Evolutionary conservation across 2,113 vertebrate genomes (phyloP), one percentile per base, ranked within the genome.

Genomic region (Vidua macroura): DNA sequence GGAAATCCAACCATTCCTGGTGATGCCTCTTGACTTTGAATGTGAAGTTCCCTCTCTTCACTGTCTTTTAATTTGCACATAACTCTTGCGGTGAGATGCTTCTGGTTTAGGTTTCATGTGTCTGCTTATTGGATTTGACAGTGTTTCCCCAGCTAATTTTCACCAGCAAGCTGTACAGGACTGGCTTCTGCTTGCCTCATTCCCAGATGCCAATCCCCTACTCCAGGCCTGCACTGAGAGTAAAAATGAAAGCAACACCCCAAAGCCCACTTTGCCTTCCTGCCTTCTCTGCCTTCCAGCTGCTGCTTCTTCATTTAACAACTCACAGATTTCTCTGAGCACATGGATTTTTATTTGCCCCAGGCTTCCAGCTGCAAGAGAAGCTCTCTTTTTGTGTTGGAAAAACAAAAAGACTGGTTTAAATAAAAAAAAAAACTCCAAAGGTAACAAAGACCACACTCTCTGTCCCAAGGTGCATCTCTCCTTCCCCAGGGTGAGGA

Each of bases 401-500:
- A 51, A 90, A 79, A 80, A 9, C 5, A 60, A 28, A 76, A 66
- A 41, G 3, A 25, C 3, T 41, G 7, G 6, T 10, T 39, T 60
- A 18, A 16, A 25, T 74, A 31, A 2, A 41, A 49, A 15, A 49
- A 58, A 27, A 60, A 7, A 17, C 4, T 1, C 13, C 25, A n/a
- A 41, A 15, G 13, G 10, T 19, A 44, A 28, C 21, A 39, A 37
- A 41, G n/a, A 39, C 4, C 15, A 12, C 23, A 4, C 6, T 33
- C 2, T 1, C 1, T 27, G 3, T 62, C 7, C 59, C 1, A 2
- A 19, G 17, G 43, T 51, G 27, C 10, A 15, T 39, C 3, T 2
- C 62, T 60, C 44, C 2, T 3, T 27, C 19, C 3, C 1, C 0
- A 4, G 4, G 24, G 28, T 2, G 11, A 56, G 55, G 43, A 31